A percentile compares a stretch with the other conserved stretches of the same genome.
Evolutionary conservation across 1,140 invertebrate species (phyloP).

Genomic region (Drosophila kanapiae): DNA sequence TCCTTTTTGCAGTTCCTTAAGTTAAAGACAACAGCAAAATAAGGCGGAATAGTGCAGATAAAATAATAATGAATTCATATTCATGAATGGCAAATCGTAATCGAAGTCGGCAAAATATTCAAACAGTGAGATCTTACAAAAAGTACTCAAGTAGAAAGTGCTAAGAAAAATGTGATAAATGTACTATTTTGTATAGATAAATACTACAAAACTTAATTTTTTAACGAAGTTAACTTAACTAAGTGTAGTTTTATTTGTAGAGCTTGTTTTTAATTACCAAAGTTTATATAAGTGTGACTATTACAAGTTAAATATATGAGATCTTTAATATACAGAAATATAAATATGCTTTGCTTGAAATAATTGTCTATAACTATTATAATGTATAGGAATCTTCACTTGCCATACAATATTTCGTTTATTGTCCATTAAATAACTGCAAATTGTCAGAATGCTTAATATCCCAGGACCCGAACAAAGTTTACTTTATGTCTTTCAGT

Average conservation of each 20-base stretch:
- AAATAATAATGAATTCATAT: conserved; percentile 12
- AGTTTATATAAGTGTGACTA: no score
- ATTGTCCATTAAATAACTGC: neutral
- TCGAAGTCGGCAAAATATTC: conserved; percentile 7
- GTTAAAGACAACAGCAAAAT: conserved; percentile 44
- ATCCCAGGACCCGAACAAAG: neutral
- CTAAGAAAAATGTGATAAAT: neutral
- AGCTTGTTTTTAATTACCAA: no score
- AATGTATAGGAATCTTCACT: no score
- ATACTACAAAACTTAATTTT: no score
- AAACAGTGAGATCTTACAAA: neutral
- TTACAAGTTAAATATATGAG: no score
- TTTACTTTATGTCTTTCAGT: conserved; percentile 9
- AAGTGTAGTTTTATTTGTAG: no score
- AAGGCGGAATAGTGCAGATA: neutral
- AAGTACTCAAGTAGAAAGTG: neutral
- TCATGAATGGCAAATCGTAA: conserved; percentile 8
- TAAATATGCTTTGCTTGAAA: no score
- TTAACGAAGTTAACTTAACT: no score
- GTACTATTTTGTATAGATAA: neutral
- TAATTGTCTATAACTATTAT: no score
- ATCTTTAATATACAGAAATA: no score
- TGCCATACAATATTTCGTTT: neutral
- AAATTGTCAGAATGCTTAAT: conserved; percentile 13
- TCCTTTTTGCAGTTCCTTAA: conserved; percentile 15